Percentiles rank a stretch among this genome's conserved stretches.
phyloP scores from a whole-genome alignment of 2,888 invertebrate genomes.

The Mythimna vitellina region DNA sequence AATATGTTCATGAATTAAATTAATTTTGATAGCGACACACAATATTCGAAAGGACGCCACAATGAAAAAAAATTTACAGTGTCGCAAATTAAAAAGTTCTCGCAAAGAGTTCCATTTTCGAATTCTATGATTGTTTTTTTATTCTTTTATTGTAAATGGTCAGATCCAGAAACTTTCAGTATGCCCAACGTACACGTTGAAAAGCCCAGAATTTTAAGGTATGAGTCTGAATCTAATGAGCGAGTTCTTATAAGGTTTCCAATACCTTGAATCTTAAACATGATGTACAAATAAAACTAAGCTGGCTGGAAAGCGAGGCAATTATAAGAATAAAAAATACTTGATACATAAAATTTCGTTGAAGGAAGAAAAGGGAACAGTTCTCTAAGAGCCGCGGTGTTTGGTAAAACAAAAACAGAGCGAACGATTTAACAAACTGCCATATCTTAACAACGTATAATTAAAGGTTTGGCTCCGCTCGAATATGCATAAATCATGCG shows the following conservation, averaged over 20 bases:
- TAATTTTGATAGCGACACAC: too few relatives aligned
- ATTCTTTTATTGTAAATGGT: too few relatives aligned
- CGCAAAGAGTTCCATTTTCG: too few relatives aligned
- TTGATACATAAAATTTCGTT: constrained; percentile 70
- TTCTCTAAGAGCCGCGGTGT: constrained; percentile 82
- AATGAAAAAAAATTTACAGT: too few relatives aligned
- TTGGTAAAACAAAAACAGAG: constrained; percentile 88
- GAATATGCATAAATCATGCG: constrained; percentile 90
- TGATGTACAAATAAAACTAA: constrained; percentile 55
- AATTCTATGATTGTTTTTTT: too few relatives aligned
- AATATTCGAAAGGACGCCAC: too few relatives aligned
- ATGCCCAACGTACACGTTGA: too few relatives aligned
- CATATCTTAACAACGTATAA: constrained; percentile 91
- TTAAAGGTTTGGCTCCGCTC: constrained; percentile 90
- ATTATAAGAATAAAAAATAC: constrained; percentile 69
- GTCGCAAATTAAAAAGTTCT: too few relatives aligned
- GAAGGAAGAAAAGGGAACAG: constrained; percentile 79
- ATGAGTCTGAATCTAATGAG: background rate
- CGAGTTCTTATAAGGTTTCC: constrained; percentile 30
- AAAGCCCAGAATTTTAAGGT: background rate
- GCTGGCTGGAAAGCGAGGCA: constrained; percentile 55
- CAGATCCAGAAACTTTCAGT: too few relatives aligned
- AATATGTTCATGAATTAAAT: too few relatives aligned
- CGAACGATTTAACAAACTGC: constrained; percentile 90
- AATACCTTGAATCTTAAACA: constrained; percentile 36